Evolutionary conservation across 2,797 vertebrate species (phyloP), one percentile per base, ranked within the genome.

Genomic region (Buphagus erythrorhynchus): DNA sequence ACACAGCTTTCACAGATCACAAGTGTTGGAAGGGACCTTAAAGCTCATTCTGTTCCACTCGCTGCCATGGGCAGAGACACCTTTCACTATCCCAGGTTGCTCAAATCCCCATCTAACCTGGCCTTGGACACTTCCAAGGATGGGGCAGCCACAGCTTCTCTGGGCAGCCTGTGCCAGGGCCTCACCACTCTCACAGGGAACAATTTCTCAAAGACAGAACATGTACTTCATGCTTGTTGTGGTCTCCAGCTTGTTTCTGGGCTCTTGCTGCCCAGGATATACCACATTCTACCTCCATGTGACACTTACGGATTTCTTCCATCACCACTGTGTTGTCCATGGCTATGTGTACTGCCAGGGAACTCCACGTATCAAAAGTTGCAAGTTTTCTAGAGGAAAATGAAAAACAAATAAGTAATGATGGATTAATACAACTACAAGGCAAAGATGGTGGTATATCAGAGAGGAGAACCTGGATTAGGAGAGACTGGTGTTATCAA

Each of bases 281-380:
- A 25, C 11, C 19, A 45, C 54, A 20, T 26, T 31, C 42, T 3
- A 25, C 40, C n/a, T 49, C 63, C 9, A 6, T 0, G 3, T 5
- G 57, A 61, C 59, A 99, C 99, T 99, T 97, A 99, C 99, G 98
- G 97, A 99, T 99, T 89, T 99, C 99, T 93, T 99, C 99, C 95
- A 99, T 99, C 97, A 99, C 99, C 96, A 99, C 99, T 2, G 99
- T 99, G 98, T 99, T 99, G 97, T 99, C 99, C 99, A 99, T 99
- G 4, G 99, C 99, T 97, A 99, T 98, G 33, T 99, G 99, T 14
- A 99, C 99, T 14, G 99, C 99, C 97, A 99, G 88, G 33, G 98
- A 98, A 94, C 99, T 99, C 99, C 99, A 99, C 0, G 98, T 98
- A 93, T 99, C 99, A 93, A 99, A 99, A 95, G 99, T 98, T 2